Conservation (phyloP, 1,140 invertebrate species). For the Zaprionus ornatus region DNA sequence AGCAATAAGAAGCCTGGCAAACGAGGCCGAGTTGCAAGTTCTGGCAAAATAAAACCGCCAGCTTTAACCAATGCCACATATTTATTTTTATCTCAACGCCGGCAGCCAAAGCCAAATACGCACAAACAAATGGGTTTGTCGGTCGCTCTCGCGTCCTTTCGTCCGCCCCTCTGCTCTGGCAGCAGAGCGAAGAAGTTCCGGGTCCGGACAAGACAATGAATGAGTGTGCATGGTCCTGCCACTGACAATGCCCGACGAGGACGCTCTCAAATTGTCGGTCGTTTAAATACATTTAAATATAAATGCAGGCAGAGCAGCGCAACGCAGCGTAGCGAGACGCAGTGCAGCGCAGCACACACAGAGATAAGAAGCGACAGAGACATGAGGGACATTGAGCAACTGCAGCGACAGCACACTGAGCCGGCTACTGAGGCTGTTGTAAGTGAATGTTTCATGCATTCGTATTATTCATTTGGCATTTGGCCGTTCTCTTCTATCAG, state of each 20-base stretch:
- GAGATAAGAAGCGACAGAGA: constrained; percentile 61
- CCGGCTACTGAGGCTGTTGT: constrained; percentile 27
- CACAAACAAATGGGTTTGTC: constrained; percentile 64
- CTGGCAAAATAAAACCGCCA: constrained; percentile 55
- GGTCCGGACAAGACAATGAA: constrained; percentile 56
- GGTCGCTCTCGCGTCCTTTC: neutral
- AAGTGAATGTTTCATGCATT: constrained; percentile 78
- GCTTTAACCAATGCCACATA: constrained; percentile 76
- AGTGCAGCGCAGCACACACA: neutral
- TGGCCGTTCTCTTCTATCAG: constrained; percentile 57
- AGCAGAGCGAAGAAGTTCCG: neutral
- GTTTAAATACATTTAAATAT: constrained; percentile 83
- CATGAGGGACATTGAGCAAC: constrained; percentile 34
- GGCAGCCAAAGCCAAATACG: constrained; percentile 63
- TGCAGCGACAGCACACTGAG: constrained; percentile 20
- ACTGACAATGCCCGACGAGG: constrained; percentile 61
- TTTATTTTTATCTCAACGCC: constrained; percentile 79
- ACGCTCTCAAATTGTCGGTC: constrained; percentile 80
- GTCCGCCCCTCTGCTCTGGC: neutral
- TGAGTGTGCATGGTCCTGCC: constrained; percentile 58
- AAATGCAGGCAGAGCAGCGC: constrained; percentile 60
- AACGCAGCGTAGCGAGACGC: neutral
- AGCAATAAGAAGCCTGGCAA: neutral
- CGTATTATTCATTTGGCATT: constrained; percentile 65
- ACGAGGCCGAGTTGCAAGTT: neutral